phyloP scores from a whole-genome alignment of 2,113 vertebrate genomes.

The Corythornis cristatus region DNA sequence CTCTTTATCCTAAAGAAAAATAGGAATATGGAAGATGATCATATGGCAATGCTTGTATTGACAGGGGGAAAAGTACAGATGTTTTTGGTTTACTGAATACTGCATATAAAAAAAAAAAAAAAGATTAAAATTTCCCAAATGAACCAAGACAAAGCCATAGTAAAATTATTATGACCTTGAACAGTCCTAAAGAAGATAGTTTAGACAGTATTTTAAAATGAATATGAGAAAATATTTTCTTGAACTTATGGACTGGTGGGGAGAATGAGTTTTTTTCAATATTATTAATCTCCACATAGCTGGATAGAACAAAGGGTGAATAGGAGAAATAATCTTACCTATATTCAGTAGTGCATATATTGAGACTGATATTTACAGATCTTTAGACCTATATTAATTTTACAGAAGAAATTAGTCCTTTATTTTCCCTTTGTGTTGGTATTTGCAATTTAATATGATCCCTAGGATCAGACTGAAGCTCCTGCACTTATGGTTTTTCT shows the following conservation, averaged over 20 bases:
- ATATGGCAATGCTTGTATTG: neutral
- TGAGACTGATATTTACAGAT: slow-evolving; percentile 53
- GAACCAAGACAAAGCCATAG: neutral
- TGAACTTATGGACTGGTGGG: neutral
- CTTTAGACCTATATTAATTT: slow-evolving; percentile 46
- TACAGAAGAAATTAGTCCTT: neutral
- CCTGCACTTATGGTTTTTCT: neutral
- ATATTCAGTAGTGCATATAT: neutral
- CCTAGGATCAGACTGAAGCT: neutral
- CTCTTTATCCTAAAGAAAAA: slow-evolving; percentile 16
- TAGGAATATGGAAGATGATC: neutral
- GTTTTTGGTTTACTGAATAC: slow-evolving; percentile 1
- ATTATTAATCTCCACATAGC: neutral
- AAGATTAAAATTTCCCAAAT: neutral
- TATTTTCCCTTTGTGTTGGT: neutral
- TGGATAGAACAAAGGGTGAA: neutral
- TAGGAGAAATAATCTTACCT: slow-evolving; percentile 35
- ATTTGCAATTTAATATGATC: slow-evolving; percentile 4
- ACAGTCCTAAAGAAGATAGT: neutral
- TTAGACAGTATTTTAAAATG: neutral
- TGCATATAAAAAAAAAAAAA: neutral
- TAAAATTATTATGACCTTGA: neutral
- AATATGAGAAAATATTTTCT: neutral
- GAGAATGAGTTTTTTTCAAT: neutral
- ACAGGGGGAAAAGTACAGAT: neutral